These are phyloP conservation scores for Callyntrura sp. DNA, from an alignment of 2,888 invertebrate genomes.

Conservation along the genomic window DNA sequence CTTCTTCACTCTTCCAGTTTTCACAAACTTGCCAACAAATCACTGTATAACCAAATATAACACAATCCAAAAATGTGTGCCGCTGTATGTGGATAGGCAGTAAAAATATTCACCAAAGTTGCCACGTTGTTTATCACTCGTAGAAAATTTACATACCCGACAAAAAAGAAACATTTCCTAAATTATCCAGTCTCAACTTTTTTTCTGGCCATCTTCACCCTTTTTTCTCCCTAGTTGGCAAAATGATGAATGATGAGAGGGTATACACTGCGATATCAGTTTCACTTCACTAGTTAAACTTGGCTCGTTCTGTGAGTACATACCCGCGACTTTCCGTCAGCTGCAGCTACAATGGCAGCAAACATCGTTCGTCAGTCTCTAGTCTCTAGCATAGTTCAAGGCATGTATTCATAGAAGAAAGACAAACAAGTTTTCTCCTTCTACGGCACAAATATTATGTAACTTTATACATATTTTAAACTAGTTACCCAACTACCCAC, in stretches of 20 bases:
- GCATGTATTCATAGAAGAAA: neutral
- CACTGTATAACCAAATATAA: constrained; percentile 1
- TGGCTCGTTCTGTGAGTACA: neutral
- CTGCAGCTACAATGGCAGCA: neutral
- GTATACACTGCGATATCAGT: neutral
- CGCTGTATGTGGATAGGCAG: too few relatives aligned
- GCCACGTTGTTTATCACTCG: constrained; percentile 15
- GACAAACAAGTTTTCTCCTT: constrained; percentile 43
- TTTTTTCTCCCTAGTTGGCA: constrained; percentile 29
- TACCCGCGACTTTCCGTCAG: neutral
- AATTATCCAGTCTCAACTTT: neutral
- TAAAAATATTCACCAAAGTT: constrained; percentile 16
- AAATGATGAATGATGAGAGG: constrained; percentile 43
- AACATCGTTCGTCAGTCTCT: too few relatives aligned
- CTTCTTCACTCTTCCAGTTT: neutral
- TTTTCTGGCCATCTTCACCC: constrained; percentile 1
- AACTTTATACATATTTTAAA: neutral
- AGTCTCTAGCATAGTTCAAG: too few relatives aligned
- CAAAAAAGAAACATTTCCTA: constrained; percentile 3
- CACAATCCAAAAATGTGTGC: too few relatives aligned
- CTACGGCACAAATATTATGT: constrained; percentile 23
- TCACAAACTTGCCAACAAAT: constrained; percentile 22
- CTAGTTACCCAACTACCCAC: too few relatives aligned
- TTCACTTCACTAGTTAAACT: constrained; percentile 9
- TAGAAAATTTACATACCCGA: constrained; percentile 14